Percentiles rank a stretch among this genome's conserved stretches.
Conservation (phyloP, 2,888 invertebrate species). For the Drosophila vallismaia region DNA sequence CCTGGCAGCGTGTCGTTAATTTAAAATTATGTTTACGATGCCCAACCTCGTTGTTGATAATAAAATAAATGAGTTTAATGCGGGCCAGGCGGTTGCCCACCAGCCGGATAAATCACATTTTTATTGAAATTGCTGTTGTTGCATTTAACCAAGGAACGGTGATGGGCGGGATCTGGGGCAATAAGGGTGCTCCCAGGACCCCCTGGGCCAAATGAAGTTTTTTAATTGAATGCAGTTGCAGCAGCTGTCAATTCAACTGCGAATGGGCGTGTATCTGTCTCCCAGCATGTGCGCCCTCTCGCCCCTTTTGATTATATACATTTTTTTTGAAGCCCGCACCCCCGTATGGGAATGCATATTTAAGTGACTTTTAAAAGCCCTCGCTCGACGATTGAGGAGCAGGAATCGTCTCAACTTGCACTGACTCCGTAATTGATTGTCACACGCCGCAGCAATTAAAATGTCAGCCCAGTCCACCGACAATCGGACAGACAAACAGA, state of each 20-base stretch:
- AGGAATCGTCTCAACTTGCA: slow-evolving; percentile 43
- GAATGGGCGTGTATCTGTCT: slow-evolving; percentile 31
- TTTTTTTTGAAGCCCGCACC: slow-evolving; percentile 5
- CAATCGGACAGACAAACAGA: slow-evolving; percentile 20
- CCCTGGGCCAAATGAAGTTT: slow-evolving; percentile 38
- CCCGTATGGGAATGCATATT: slow-evolving; percentile 60
- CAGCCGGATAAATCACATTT: slow-evolving; percentile 46
- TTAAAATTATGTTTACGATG: slow-evolving; percentile 56
- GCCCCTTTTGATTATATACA: not conserved
- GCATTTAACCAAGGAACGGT: slow-evolving; percentile 33
- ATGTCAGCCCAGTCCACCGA: slow-evolving; percentile 54
- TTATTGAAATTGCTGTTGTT: slow-evolving; percentile 54
- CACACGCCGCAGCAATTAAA: slow-evolving; percentile 72
- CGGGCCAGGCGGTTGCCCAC: slow-evolving; percentile 19
- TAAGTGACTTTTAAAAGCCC: slow-evolving; percentile 70
- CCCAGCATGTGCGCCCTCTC: not conserved
- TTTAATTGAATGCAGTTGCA: slow-evolving; percentile 70
- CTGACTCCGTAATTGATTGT: slow-evolving; percentile 73
- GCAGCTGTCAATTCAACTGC: slow-evolving; percentile 63
- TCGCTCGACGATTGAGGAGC: slow-evolving; percentile 37
- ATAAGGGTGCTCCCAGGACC: slow-evolving; percentile 14
- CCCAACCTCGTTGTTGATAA: slow-evolving; percentile 46
- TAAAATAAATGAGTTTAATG: slow-evolving; percentile 56
- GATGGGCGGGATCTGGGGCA: not conserved
- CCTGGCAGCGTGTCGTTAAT: slow-evolving; percentile 51